Evolutionary conservation across 2,888 invertebrate genomes (phyloP).

Genomic region (Cartodere bifasciata): DNA sequence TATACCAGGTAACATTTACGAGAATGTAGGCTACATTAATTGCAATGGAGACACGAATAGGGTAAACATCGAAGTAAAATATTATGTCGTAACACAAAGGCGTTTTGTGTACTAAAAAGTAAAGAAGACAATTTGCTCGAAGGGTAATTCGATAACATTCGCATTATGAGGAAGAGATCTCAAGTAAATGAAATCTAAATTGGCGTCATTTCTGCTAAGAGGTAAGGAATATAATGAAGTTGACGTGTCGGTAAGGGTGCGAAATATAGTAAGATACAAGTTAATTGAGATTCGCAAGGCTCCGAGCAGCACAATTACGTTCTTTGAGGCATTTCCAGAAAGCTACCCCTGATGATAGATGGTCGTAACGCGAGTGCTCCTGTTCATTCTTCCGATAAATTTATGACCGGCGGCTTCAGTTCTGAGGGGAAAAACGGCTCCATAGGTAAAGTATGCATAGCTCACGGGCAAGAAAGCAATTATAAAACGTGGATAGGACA

Average conservation of each 20-base stretch:
- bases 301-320: conserved; percentile 28
- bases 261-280: conserved; percentile 25
- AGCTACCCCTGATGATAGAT: conserved; percentile 26
- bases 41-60: no score
- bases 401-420: conserved; percentile 18
- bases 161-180: no score
- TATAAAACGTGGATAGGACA: conserved; percentile 29
- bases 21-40: no score
- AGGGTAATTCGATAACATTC: not conserved
- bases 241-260: conserved; percentile 20
- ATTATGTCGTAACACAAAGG: no score
- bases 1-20: no score
- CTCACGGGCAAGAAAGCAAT: conserved; percentile 31
- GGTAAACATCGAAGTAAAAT: no score
- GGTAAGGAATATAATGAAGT: conserved; percentile 23
- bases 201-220: conserved; percentile 14
- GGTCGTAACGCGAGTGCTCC: conserved; percentile 20
- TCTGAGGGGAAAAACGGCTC: not conserved
- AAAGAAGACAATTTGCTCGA: no score
- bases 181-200: conserved; percentile 20
- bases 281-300: conserved; percentile 27
- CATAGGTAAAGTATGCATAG: conserved; percentile 19
- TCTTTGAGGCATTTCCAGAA: conserved; percentile 28
- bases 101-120: no score
- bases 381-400: conserved; percentile 26